Evolutionary conservation across 2,888 invertebrate genomes (phyloP).

Genomic region (Nysson spinosus): DNA sequence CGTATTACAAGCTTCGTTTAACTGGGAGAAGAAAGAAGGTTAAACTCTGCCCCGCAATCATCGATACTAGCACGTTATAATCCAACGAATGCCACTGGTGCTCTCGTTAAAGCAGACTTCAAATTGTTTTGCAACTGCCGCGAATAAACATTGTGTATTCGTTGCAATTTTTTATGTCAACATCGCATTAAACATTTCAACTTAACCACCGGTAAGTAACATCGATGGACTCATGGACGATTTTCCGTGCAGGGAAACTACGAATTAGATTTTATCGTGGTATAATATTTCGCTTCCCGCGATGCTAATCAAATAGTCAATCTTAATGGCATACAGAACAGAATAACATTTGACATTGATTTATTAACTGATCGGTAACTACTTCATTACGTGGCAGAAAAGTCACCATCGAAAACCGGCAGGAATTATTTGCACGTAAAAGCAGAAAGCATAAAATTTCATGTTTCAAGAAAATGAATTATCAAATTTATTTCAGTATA

Average conservation of each 20-base stretch:
- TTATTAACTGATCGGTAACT: constrained; percentile 50
- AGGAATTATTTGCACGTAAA: too few species aligned
- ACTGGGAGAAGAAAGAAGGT: constrained; percentile 42
- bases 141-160: too few species aligned
- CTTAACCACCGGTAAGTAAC: constrained; percentile 15
- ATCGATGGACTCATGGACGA: constrained; percentile 7
- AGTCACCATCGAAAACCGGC: constrained; percentile 34
- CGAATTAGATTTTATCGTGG: constrained; percentile 47
- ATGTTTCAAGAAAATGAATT: too few species aligned
- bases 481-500: too few species aligned
- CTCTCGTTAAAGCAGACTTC: neutral
- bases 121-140: too few species aligned
- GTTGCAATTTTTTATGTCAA: too few species aligned
- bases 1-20: constrained; percentile 43
- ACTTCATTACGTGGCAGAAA: constrained; percentile 45
- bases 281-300: constrained; percentile 44
- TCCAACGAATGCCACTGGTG: too few species aligned
- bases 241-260: constrained; percentile 22
- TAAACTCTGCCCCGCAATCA: constrained; percentile 39
- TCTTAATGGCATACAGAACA: constrained; percentile 41
- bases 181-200: too few species aligned
- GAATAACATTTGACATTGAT: constrained; percentile 50
- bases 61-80: constrained; percentile 15
- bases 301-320: constrained; percentile 38
- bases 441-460: too few species aligned